Base-by-base conservation (phyloP, 2,888 invertebrate genomes). In the Philaethria dido region DNA sequence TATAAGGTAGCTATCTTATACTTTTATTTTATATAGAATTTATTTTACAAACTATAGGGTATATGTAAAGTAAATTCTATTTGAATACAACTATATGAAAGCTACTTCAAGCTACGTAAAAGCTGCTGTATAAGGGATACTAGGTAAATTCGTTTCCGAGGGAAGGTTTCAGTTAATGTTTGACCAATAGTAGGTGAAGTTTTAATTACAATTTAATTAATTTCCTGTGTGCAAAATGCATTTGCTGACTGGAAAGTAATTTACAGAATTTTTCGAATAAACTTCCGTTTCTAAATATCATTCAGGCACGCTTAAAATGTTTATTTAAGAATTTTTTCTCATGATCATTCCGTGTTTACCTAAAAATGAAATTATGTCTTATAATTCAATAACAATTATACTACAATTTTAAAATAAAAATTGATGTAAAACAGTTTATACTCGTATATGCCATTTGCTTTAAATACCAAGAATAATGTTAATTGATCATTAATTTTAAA, bases 151-250 rank as follows among this genome's bases (percentile, higher is more conserved):
- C 82, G 78, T 75, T 74, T 71, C 78, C 75, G 74, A 77, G 77
- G 82, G 85, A 85, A 85, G 86, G 84, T 86, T 86, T 88, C 85
- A 85, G 82, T 80, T 83, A 81, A 87, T 89, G 85, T 89, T 88
- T 86, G 86, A 89, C 88, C 88, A 88, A 84, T 83, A 79, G 74
- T 74, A 86, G n/a, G 25, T 50, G n/a, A 89, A 89, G 87, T 90
- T 89, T 89, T 89, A 90, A 90, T 91, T 89, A 88, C 88, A 79
- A 83, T 82, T 87, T 87, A 87, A 87, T 82, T 83, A 80, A 83
- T 18, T 20, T 60, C 18, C 45, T 18, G 13, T 60, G 5, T 11
- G 14, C 29, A 45, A 60, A 13, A 45, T 3, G 13, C 20, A 47
- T 14, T 60, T 20, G 29, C 45, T 33, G 13, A 44, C 18, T 47